These are phyloP conservation scores for Tyrophagus putrescentiae DNA, from an alignment of 1,140 invertebrate species.

Conservation along the genomic window DNA sequence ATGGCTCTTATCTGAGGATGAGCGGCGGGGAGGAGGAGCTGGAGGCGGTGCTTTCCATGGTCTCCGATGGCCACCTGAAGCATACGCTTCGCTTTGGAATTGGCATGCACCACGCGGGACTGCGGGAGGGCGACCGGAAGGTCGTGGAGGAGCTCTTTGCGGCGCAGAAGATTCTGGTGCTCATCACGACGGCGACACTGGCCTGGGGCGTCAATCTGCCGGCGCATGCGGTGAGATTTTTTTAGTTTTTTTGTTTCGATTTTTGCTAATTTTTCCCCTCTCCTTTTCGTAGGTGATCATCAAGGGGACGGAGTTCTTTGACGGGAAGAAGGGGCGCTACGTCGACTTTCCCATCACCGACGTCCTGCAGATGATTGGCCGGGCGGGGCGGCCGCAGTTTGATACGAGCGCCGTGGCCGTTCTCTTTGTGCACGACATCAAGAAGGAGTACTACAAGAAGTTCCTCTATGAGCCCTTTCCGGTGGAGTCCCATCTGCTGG, in stretches of 20 bases:
- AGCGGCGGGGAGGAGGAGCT: constrained; percentile 60
- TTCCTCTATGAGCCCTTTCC: constrained; percentile 98
- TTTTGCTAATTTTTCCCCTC: neutral
- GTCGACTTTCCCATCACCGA: constrained; percentile 97
- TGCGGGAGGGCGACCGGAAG: constrained; percentile 77
- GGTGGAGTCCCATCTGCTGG: constrained; percentile 83
- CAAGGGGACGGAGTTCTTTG: constrained; percentile 88
- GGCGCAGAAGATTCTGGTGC: constrained; percentile 93
- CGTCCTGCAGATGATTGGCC: constrained; percentile 96
- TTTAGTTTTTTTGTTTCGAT: neutral
- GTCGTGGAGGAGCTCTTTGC: constrained; percentile 89
- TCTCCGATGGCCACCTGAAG: constrained; percentile 81
- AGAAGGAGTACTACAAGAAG: constrained; percentile 98
- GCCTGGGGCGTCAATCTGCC: constrained; percentile 99
- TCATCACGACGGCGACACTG: constrained; percentile 82
- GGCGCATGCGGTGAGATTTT: constrained; percentile 50
- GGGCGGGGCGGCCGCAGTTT: constrained; percentile 88
- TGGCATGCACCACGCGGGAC: constrained; percentile 91
- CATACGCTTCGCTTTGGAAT: constrained; percentile 91
- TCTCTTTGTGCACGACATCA: constrained; percentile 90
- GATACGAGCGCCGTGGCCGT: constrained; percentile 89
- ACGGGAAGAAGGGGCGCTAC: constrained; percentile 88
- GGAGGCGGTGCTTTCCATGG: constrained; percentile 36
- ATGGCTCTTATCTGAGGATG: constrained; percentile 73
- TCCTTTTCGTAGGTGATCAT: constrained; percentile 43